phyloP scores from a whole-genome alignment of 2,797 vertebrate species.

The Cyprinodon diabolis region DNA sequence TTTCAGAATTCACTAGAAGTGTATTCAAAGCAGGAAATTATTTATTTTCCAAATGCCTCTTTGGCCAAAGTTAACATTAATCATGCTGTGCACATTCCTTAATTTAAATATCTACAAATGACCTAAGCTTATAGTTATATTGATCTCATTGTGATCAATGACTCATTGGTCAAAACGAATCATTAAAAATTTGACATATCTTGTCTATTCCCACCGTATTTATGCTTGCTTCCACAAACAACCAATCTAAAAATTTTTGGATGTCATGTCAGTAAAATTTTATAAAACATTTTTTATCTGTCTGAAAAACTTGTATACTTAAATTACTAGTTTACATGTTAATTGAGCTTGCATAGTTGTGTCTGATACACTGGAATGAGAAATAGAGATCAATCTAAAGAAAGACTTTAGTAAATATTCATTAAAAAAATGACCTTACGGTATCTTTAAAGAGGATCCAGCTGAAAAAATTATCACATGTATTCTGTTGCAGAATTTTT shows the following conservation, averaged over 20 bases:
- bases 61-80: constrained; percentile 43
- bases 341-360: constrained; percentile 2
- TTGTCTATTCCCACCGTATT: no score
- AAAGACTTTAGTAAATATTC: neutral
- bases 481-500: no score
- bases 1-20: constrained; percentile 17
- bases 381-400: constrained; percentile 2
- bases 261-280: neutral
- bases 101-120: constrained; percentile 27
- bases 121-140: constrained; percentile 2
- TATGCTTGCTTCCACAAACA: neutral
- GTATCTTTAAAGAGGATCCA: neutral
- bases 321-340: neutral
- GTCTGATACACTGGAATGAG: constrained; percentile 2
- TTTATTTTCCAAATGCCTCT: constrained; percentile 14
- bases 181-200: neutral
- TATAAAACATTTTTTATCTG: constrained; percentile 32
- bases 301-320: neutral
- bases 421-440: neutral
- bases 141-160: neutral
- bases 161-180: neutral
- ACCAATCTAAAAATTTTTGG: neutral
- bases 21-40: constrained; percentile 15
- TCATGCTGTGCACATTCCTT: constrained; percentile 21
- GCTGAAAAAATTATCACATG: neutral